Evolutionary conservation across 2,113 vertebrate species (phyloP), one percentile per base, ranked within the genome.

Genomic region (Bagarius yarrelli): DNA sequence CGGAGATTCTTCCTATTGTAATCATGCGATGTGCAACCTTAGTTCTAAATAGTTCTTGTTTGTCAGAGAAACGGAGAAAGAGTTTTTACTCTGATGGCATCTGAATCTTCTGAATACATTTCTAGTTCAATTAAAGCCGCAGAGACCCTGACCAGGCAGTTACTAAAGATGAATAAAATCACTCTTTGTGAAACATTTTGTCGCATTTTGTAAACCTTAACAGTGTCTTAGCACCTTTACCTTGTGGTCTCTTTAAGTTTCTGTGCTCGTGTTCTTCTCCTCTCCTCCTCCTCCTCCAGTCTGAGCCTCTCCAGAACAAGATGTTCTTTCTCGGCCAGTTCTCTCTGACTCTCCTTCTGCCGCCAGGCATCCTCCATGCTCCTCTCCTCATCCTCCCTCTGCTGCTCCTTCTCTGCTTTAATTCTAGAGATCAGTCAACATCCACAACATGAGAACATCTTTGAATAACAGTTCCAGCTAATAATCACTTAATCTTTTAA

Each of bases 361-460:
- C 76, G 85, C 5, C 53, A 82, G 12, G 1, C 5, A 64, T 78
- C 84, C 71, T 69, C 60, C 73, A 94, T 86, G 78, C 77, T 91
- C 85, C 85, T 91, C 87, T 98, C 96, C 67, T 95, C 95, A 14
- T 81, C 87, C 60, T 86, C 66, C 23, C 95, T 92, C 60, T 91
- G 82, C 2, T 87, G 89, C 60, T 99, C 97, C 83, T 94, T 95
- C 86, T 93, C 91, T 9, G 88, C 90, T 89, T 97, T 98, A 74
- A 98, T 95, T 88, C 97, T 96, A 87, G 56, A 50, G 12, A 71
- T 44, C 5, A 25, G 56, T 23, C 19, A 67, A 73, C 16, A 52
- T 50, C n/a, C 6, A 14, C 36, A 69, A 13, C 40, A 30, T 53
- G 15, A 52, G 23, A 1, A 18, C n/a, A 5, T 3, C 16, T 4